Conservation (phyloP, 2,797 vertebrate species). For the Anas georgica region DNA sequence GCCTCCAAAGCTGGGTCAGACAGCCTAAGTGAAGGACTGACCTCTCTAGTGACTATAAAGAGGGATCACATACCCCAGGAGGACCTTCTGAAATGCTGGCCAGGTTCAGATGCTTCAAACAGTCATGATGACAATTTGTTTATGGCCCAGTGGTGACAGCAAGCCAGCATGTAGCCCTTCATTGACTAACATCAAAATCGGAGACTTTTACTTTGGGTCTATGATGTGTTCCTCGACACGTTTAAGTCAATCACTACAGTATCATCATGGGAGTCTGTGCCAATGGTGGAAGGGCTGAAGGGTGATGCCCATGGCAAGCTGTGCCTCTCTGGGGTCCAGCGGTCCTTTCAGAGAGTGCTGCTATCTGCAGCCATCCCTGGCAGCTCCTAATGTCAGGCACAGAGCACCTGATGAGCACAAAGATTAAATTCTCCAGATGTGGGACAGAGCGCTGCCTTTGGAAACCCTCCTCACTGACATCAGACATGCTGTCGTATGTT, state of each 20-base stretch:
- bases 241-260: accelerated
- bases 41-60: background rate
- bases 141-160: background rate
- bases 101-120: background rate
- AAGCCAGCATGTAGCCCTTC: accelerated
- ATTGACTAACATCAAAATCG: background rate
- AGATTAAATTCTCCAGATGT: background rate
- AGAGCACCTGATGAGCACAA: background rate
- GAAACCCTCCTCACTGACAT: background rate
- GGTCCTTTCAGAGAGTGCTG: background rate
- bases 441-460: background rate
- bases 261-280: accelerated
- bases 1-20: background rate
- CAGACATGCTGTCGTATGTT: accelerated
- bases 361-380: background rate
- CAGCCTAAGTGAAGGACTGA: background rate
- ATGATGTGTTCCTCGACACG: accelerated
- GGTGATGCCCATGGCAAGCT: background rate
- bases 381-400: background rate
- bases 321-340: background rate
- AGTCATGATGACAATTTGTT: background rate
- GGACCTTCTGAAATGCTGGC: background rate
- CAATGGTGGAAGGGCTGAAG: background rate
- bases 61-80: background rate
- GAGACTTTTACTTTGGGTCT: background rate